Evolutionary conservation across 2,797 vertebrate genomes (phyloP).

Genomic region (Chaetophractus vellerosus): DNA sequence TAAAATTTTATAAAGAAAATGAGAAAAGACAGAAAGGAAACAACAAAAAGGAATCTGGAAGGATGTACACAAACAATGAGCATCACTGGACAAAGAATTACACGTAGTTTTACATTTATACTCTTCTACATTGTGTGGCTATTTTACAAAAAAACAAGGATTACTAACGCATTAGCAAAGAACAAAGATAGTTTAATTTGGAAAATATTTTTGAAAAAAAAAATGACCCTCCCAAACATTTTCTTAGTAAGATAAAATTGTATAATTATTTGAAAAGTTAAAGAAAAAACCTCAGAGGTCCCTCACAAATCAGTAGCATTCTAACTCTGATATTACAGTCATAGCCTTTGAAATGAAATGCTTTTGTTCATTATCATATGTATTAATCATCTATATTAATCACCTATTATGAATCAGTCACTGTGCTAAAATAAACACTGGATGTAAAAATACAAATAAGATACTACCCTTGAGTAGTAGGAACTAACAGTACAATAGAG

Average conservation of each 20-base stretch:
- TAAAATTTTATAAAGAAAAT: conserved; percentile 1
- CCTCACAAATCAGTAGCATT: not conserved
- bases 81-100: not conserved
- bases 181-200: not conserved
- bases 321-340: not conserved
- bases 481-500: not conserved
- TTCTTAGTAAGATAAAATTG: not conserved
- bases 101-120: not conserved
- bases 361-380: not conserved
- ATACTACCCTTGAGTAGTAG: not conserved
- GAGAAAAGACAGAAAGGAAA: not conserved
- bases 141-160: conserved; percentile 17
- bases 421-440: conserved; percentile 13
- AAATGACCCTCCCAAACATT: not conserved
- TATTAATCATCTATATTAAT: not conserved
- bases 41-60: not conserved
- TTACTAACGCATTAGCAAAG: not conserved
- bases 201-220: not conserved
- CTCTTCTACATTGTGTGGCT: not conserved
- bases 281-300: not conserved
- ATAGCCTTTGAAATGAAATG: not conserved
- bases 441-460: conserved; percentile 8
- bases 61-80: not conserved
- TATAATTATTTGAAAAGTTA: not conserved
- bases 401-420: not conserved